Conservation (phyloP, 2,888 invertebrate species). For the Morpho deidamia region DNA sequence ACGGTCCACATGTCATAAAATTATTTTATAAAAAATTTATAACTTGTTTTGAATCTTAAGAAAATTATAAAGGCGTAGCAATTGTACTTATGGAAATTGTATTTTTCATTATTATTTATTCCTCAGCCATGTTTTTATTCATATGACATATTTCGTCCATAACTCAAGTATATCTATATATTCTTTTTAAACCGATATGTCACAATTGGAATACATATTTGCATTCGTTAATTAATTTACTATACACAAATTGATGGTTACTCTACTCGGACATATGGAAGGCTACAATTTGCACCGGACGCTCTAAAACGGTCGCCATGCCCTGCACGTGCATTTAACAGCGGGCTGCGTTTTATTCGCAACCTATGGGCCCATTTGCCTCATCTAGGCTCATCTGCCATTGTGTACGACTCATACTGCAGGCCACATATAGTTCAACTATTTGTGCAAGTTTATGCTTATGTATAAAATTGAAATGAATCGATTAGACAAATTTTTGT, state of each 20-base stretch:
- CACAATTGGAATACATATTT: background rate
- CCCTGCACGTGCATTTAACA: slow-evolving; percentile 58
- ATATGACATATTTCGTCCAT: too few species aligned
- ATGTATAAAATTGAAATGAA: background rate
- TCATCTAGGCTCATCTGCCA: slow-evolving; percentile 14
- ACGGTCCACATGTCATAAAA: too few species aligned
- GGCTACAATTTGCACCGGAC: slow-evolving; percentile 65
- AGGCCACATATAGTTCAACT: background rate
- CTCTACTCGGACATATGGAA: slow-evolving; percentile 35
- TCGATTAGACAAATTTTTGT: too few species aligned
- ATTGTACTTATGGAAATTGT: too few species aligned
- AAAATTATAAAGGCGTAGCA: too few species aligned
- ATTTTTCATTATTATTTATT: too few species aligned
- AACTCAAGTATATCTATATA: too few species aligned
- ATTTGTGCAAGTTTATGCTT: background rate
- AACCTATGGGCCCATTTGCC: slow-evolving; percentile 20
- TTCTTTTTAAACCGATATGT: background rate
- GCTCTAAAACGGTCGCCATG: slow-evolving; percentile 36
- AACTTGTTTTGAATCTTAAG: too few species aligned
- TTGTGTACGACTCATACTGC: background rate
- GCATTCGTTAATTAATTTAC: background rate
- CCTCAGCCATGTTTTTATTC: too few species aligned
- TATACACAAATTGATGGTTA: background rate
- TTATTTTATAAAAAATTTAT: too few species aligned
- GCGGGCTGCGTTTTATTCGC: slow-evolving; percentile 57